Evolutionary conservation across 2,113 vertebrate species (phyloP).

Genomic region (Bubo scandiacus): DNA sequence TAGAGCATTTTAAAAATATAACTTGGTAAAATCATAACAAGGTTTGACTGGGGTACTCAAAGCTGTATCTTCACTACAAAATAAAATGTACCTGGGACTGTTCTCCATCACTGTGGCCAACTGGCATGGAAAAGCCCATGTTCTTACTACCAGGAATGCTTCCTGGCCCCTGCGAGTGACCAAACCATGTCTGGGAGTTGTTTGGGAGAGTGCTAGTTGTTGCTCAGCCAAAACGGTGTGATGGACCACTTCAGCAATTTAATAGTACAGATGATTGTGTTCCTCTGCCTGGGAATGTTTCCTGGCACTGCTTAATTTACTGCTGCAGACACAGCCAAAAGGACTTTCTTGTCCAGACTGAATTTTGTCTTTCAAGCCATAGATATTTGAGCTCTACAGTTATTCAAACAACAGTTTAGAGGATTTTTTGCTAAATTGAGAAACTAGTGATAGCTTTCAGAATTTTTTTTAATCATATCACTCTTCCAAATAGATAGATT

Average conservation of each 20-base stretch:
- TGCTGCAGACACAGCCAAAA: constrained; percentile 4
- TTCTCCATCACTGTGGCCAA: neutral
- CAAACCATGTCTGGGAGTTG: neutral
- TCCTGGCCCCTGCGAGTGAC: neutral
- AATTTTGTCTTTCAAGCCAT: constrained; percentile 24
- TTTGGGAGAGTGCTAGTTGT: neutral
- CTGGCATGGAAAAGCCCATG: neutral
- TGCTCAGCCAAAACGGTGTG: constrained; percentile 25
- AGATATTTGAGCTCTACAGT: neutral
- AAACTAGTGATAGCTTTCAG: neutral
- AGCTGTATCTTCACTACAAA: neutral
- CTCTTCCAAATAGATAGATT: neutral
- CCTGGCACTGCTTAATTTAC: constrained; percentile 12
- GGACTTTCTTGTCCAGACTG: neutral
- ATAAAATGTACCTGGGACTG: neutral
- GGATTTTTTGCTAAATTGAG: neutral
- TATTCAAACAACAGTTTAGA: neutral
- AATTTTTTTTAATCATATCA: neutral
- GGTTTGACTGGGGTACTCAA: neutral
- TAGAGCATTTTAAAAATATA: neutral
- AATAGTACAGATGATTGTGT: neutral
- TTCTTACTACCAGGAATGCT: constrained; percentile 31
- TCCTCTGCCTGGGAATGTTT: constrained; percentile 35
- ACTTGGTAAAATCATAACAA: neutral
- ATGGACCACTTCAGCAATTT: constrained; percentile 20